Evolutionary conservation across 2,797 vertebrate species (phyloP), one percentile per base, ranked within the genome.

Genomic region (Phrynocephalus vlangalii): DNA sequence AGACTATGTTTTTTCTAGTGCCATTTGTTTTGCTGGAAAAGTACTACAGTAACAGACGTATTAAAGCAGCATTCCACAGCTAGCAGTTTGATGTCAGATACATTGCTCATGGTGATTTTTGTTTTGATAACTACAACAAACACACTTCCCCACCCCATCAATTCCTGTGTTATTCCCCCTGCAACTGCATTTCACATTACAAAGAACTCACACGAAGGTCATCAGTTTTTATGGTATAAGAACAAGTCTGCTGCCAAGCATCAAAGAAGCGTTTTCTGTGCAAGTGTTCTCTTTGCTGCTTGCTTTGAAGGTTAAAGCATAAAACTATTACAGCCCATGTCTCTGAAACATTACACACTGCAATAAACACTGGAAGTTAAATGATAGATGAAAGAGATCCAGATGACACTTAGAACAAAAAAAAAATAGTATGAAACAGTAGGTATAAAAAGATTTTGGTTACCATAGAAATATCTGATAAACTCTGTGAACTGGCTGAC

Each of bases 211-310:
- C 80, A 70, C 72, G 4, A 26, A 87, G 4, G 38, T 52, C 84
- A 84, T 88, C 8, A 9, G 87, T 91, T 92, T 84, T 84, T 30
- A 7, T 30, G 73, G 85, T 26, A 86, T 71, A 84, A 78, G 83
- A 50, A 38, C 33, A 88, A 92, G 50, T 83, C n/a, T 5, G 8
- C 16, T 88, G 26, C 13, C 83, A 86, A 90, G 79, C 50, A 83
- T 60, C 50, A 56, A 89, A 60, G 63, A 91, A 18, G 83, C 11
- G 88, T 28, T 1, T 38, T 9, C 76, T 33, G 28, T 87, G 0
- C 10, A 67, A 84, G 52, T 13, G 50, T 79, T 90, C 80, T 83
- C 82, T 72, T 0, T n/a, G 30, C 91, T 56, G 2, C 16, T 8
- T 44, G 9, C 52, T 93, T 72, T 87, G n/a, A 73, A 72, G 0